These are phyloP conservation scores for Strix aluco DNA, from an alignment of 2,113 vertebrate species.

Conservation along the genomic window DNA sequence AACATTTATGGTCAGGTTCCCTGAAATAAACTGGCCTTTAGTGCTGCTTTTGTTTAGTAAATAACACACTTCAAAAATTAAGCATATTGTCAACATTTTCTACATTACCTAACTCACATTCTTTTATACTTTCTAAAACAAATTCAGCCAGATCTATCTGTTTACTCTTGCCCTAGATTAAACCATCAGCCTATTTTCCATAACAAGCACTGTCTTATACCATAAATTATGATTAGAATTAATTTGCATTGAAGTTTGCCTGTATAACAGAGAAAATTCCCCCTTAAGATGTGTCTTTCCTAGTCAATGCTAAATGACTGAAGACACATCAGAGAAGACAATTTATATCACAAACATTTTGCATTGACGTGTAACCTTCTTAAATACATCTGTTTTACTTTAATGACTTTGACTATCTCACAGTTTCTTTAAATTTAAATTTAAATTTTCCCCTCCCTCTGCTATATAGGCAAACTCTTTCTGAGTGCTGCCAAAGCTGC, in stretches of 20 bases:
- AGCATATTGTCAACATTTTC: neutral
- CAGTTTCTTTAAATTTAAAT: neutral
- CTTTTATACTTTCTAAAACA: neutral
- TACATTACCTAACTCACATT: neutral
- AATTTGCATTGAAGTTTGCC: neutral
- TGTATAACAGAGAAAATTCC: neutral
- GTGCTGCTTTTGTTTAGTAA: neutral
- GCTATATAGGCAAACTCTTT: neutral
- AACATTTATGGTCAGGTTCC: neutral
- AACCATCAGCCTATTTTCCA: conserved; percentile 5
- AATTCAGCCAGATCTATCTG: conserved; percentile 13
- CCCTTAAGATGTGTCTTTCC: neutral
- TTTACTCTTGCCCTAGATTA: conserved; percentile 43
- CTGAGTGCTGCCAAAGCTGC: neutral
- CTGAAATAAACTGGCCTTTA: neutral
- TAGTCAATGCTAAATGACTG: neutral
- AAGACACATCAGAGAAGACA: neutral
- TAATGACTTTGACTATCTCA: neutral
- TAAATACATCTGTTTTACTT: neutral
- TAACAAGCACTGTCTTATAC: conserved; percentile 2
- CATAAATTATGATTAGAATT: conserved; percentile 31
- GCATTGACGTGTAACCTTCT: neutral
- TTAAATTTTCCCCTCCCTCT: neutral
- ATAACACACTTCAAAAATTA: neutral
- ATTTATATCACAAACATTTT: neutral